These are phyloP conservation scores for Lasioglossum figueresi DNA, from an alignment of 2,888 invertebrate genomes.

Conservation along the genomic window DNA sequence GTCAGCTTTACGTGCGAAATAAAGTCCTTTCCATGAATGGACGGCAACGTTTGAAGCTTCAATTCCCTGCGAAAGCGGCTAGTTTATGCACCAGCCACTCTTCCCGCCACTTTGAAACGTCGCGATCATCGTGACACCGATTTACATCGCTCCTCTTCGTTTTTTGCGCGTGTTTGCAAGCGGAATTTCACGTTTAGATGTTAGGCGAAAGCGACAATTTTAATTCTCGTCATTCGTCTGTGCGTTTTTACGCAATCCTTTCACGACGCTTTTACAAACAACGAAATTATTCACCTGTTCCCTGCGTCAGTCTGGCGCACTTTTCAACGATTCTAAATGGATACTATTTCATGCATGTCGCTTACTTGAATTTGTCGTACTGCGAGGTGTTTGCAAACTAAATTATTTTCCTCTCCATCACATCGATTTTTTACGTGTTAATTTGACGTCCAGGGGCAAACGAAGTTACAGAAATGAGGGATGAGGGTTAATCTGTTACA, in stretches of 20 bases:
- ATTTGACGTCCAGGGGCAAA: not conserved
- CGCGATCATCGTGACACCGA: not conserved
- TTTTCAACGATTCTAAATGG: too few relatives aligned
- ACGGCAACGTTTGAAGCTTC: constrained; percentile 55
- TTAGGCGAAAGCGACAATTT: not conserved
- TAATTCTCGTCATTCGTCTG: too few relatives aligned
- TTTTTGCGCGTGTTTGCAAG: not conserved
- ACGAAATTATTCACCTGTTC: too few relatives aligned
- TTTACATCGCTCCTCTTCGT: not conserved
- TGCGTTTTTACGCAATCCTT: too few relatives aligned
- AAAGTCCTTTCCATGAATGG: constrained; percentile 38
- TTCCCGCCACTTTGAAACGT: not conserved
- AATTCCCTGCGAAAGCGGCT: constrained; percentile 58
- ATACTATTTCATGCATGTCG: too few relatives aligned
- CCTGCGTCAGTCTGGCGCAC: too few relatives aligned
- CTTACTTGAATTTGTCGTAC: not conserved
- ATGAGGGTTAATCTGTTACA: not conserved
- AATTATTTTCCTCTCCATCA: not conserved
- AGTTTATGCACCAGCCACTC: constrained; percentile 69
- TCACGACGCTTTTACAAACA: too few relatives aligned
- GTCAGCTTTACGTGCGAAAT: not conserved
- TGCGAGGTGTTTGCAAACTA: not conserved
- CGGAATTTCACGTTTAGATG: not conserved
- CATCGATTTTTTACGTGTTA: not conserved
- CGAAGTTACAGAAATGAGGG: not conserved